Percentiles rank a stretch among this genome's conserved stretches.
Evolutionary conservation across 2,113 vertebrate species (phyloP).

Genomic region (Deroptyus accipitrinus): DNA sequence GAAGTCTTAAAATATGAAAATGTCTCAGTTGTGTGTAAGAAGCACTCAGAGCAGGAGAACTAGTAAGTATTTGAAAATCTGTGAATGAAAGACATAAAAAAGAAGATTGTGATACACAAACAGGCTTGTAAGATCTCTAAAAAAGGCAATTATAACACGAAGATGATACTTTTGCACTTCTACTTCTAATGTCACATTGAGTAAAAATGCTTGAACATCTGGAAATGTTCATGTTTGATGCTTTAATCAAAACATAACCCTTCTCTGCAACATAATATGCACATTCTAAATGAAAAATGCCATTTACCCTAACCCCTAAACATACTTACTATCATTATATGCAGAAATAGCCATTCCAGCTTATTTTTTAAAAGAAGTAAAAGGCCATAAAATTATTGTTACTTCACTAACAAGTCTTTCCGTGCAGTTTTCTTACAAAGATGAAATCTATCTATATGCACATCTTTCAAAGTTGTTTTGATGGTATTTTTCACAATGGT

Average conservation of each 20-base stretch:
- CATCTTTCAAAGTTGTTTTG: background rate
- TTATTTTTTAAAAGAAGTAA: background rate
- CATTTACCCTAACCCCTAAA: background rate
- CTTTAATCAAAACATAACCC: slow-evolving; percentile 32
- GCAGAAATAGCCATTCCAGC: background rate
- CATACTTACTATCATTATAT: background rate
- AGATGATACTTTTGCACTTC: background rate
- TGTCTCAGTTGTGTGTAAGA: background rate
- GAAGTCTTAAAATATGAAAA: background rate
- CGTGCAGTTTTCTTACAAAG: background rate
- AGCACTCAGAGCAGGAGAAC: background rate
- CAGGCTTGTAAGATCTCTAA: background rate
- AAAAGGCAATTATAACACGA: background rate
- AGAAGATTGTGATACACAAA: background rate
- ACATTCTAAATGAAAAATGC: background rate
- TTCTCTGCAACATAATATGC: background rate
- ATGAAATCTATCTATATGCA: background rate
- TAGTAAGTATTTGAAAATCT: background rate
- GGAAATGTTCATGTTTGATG: slow-evolving; percentile 34
- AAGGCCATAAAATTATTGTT: background rate
- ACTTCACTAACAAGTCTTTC: background rate
- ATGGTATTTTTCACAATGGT: background rate
- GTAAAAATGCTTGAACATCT: slow-evolving; percentile 39
- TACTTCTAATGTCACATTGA: background rate
- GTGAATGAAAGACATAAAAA: background rate